Evolutionary conservation across 2,797 vertebrate genomes (phyloP), one percentile per base, ranked within the genome.

Genomic region (Delichon dasypus): DNA sequence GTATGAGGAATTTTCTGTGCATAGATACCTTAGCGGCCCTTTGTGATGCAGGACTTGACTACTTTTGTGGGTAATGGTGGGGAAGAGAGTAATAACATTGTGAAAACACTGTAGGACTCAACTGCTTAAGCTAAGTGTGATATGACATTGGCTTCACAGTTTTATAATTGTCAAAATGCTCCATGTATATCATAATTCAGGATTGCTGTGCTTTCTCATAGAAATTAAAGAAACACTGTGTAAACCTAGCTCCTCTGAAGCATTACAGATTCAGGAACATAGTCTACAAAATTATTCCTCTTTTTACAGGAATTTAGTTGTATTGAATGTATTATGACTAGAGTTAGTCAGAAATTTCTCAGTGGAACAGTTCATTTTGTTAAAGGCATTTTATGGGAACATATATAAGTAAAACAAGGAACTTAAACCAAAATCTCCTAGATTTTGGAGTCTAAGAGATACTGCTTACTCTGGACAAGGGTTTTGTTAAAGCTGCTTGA

Each of bases 311-410:
- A 67, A 5, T 61, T 91, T 47, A 71, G 58, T 67, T 71, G 16
- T 62, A 50, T 65, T 78, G 47, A 78, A 57, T 60, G 44, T 58
- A 54, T 90, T 91, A 88, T 57, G 48, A 67, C 38, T 74, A n/a
- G 40, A 85, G 32, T 65, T 86, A 88, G 58, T 57, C 25, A 84
- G 45, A 94, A 95, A 86, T 32, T 73, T 86, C 90, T 91, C 66
- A 47, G 54, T 44, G 47, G 51, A 93, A 58, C 32, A 81, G n/a
- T 61, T 81, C 0, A 23, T 94, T 88, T 78, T 29, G 7, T 72
- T 83, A 84, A 47, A 86, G 90, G 4, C 30, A 73, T 81, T 84
- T 90, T 18, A 65, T 26, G n/a, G 55, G 27, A 68, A 78, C 42
- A 68, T 21, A 44, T 44, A 42, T 72, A 57, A 85, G 14, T 30